These are phyloP conservation scores for Ceratina australensis DNA, from an alignment of 1,140 invertebrate genomes.

Conservation along the genomic window DNA sequence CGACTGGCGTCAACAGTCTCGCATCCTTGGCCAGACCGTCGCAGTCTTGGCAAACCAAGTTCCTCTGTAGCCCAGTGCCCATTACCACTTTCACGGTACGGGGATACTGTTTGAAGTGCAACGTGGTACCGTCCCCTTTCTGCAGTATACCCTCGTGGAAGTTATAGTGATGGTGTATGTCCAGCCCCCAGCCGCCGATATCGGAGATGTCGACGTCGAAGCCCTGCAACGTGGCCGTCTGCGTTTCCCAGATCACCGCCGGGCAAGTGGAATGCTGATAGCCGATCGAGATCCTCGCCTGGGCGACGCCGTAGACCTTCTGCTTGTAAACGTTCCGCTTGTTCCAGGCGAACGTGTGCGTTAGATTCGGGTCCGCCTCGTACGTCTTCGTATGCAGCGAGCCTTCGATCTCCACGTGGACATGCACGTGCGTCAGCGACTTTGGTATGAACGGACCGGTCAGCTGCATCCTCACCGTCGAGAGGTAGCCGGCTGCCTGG, in stretches of 20 bases:
- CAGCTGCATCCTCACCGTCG: conserved; percentile 94
- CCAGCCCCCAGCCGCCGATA: conserved; percentile 97
- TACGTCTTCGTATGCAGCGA: conserved; percentile 94
- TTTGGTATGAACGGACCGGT: conserved; percentile 90
- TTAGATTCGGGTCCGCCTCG: conserved; percentile 96
- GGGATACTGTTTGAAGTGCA: conserved; percentile 96
- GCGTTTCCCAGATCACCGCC: conserved; percentile 94
- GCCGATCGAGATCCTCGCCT: conserved; percentile 93
- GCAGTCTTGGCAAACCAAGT: conserved; percentile 89
- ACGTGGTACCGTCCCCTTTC: conserved; percentile 95
- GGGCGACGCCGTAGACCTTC: conserved; percentile 94
- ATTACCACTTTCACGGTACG: conserved; percentile 94
- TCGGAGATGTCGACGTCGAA: conserved; percentile 98
- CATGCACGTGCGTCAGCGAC: conserved; percentile 91
- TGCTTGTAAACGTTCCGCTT: conserved; percentile 98
- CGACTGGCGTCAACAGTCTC: conserved; percentile 93
- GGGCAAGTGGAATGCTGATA: conserved; percentile 95
- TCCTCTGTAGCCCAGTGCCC: conserved; percentile 93
- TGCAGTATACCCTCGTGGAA: conserved; percentile 98
- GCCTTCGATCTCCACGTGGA: conserved; percentile 94
- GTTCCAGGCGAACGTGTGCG: conserved; percentile 98
- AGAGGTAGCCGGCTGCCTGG: conserved; percentile 94
- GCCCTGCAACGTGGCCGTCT: conserved; percentile 95
- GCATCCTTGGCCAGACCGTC: conserved; percentile 93
- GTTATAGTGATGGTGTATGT: conserved; percentile 99